phyloP scores from a whole-genome alignment of 92 coral and sea anemone species.

The Palythoa caribaeorum region DNA sequence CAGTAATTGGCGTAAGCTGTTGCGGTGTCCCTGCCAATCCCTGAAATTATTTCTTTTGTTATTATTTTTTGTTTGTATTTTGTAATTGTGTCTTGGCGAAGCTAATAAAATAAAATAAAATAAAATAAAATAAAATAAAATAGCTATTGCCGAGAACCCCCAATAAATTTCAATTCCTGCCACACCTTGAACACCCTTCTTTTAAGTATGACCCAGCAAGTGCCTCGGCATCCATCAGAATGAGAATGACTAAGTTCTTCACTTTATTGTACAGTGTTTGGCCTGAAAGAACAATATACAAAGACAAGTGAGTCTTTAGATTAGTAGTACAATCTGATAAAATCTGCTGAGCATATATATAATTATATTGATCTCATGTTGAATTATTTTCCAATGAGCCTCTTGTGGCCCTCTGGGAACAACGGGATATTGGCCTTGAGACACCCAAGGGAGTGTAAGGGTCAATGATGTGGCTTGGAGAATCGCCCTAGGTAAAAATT shows the following conservation, averaged over 20 bases:
- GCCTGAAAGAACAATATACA: constrained; percentile 54
- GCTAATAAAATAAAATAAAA: too few species aligned
- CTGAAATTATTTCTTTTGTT: too few species aligned
- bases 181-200: constrained; percentile 81
- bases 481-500: too few species aligned
- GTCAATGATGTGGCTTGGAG: not conserved
- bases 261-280: constrained; percentile 66
- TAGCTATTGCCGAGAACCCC: not conserved
- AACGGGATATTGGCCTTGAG: constrained; percentile 5
- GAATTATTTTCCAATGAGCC: constrained; percentile 14
- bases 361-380: not conserved
- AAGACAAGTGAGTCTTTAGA: too few species aligned
- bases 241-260: constrained; percentile 55
- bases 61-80: too few species aligned
- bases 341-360: constrained; percentile 13
- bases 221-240: constrained; percentile 71
- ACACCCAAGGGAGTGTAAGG: constrained; percentile 12
- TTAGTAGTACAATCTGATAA: not conserved
- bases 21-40: too few species aligned
- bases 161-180: not conserved
- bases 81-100: too few species aligned
- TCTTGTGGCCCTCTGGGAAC: constrained; percentile 14
- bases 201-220: constrained; percentile 73
- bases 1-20: too few species aligned
- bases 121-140: too few species aligned